Evolutionary conservation across 2,797 vertebrate species (phyloP), one percentile per base, ranked within the genome.

Genomic region (Cossypha polioptera): DNA sequence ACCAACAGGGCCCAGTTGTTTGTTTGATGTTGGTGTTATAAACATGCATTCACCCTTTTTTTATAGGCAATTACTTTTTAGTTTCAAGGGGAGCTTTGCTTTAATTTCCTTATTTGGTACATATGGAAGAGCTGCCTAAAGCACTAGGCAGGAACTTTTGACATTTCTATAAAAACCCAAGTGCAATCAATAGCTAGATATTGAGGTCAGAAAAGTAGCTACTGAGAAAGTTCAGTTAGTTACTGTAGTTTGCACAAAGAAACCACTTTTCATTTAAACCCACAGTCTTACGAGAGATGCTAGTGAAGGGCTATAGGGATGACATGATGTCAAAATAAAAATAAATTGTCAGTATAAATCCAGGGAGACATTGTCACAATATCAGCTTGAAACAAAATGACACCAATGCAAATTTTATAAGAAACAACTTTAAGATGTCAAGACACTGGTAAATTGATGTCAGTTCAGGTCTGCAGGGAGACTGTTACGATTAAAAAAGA

Each of bases 391-490:
- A 96, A 97, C 80, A 94, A 96, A 95, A 84, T 97, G 85, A 96
- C 95, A 95, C 43, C 74, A 36, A 96, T 95, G 85, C 92, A 94
- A 94, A 96, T 95, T 93, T 95, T 92, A 81, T 96, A 95, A 92
- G 94, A 89, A 95, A 93, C 90, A 94, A 96, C 92, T 96, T 96
- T 94, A 94, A 93, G 91, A 88, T 94, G 95, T 92, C 96, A 97
- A 96, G 95, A 92, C 80, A 91, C 69, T 86, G 83, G 94, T 74
- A 97, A 97, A 96, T 95, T 96, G 90, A 96, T 97, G 94, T 89
- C 96, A 94, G 74, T 76, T 95, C 75, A 94, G 59, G 86, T 94
- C 91, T 94, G 82, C 45, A 65, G 82, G 84, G 82, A 97, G 79
- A 85, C 67, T 89, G 82, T 71, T 95, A 90, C 36, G 73, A 88